Evolutionary conservation across 2,888 invertebrate species (phyloP), one percentile per base, ranked within the genome.

Genomic region (Rhagophthalmus giganteus): DNA sequence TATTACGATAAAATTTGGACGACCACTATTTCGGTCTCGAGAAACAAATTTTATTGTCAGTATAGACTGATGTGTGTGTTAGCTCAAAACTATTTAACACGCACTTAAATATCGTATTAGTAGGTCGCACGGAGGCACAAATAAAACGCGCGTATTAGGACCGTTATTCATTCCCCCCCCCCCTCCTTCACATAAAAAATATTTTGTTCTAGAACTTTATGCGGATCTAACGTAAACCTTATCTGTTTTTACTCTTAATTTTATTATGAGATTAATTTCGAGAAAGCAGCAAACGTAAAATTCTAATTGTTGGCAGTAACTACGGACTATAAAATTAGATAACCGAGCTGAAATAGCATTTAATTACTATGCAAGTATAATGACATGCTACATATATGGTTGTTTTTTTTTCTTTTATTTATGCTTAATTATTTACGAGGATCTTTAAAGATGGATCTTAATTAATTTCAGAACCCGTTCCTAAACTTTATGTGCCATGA

Each of bases 321-420:
- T 32, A 13, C 1, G 14, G 11, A 25, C 32, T 32, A 41, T 41
- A 41, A 41, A 41, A 41, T 41, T 41, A 24, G 40, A 41, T 30
- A 41, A 41, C 32, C 13, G 31, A 39, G 32, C 31, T 32, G 40
- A 41, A 41, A 32, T 41, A 32, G 14, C 40, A 41, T 32, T 41
- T 41, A 41, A 41, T 41, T 41, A 41, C 40, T 41, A 41, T 41
- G 40, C 40, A 41, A 9, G 31, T 32, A 30, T 39, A 39, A 39
- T 39, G 39, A 39, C 39, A 39, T 39, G 39, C 39, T 39, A 39
- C 16, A 11, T 39, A 39, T 39, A 24, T 16, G 16, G n/a, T 39
- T 30, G 39, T 11, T 39, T 25, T 39, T n/a, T n/a, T n/a, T n/a
- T n/a, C n/a, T n/a, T n/a, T 41, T 31, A 41, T 41, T 32, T 32